These are phyloP conservation scores for Luidia sarsii DNA, from an alignment of 53 echinoderm and acorn worm genomes.

Conservation along the genomic window DNA sequence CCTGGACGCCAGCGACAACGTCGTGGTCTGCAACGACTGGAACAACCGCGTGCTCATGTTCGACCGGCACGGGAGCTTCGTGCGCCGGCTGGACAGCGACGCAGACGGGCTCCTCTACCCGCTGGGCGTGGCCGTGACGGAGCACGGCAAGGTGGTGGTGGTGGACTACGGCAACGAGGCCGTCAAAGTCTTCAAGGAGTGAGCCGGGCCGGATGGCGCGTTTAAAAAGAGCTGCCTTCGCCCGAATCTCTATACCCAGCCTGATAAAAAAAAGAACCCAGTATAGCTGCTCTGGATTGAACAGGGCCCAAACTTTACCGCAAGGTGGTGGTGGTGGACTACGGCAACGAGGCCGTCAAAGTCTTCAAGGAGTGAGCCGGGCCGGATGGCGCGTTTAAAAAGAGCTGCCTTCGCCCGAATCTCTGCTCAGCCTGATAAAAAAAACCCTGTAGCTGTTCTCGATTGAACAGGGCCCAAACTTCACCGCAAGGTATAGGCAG, in stretches of 20 bases:
- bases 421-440: no score
- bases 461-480: no score
- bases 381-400: no score
- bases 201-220: no score
- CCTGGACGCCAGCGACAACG: constrained; percentile 81
- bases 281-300: no score
- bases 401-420: no score
- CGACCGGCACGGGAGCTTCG: constrained; percentile 77
- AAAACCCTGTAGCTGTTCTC: no score
- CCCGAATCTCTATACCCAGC: no score
- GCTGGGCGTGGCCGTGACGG: constrained; percentile 83
- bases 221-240: no score
- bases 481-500: no score
- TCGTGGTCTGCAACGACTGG: constrained; percentile 97
- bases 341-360: constrained; percentile 93
- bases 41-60: constrained; percentile 92
- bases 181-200: constrained; percentile 82
- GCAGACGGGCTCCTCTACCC: constrained; percentile 89
- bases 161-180: constrained; percentile 96
- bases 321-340: constrained; percentile 88
- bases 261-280: no score
- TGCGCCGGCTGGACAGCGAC: constrained; percentile 82
- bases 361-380: constrained; percentile 72
- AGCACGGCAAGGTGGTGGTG: constrained; percentile 80
- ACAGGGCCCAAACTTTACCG: no score